Base-by-base conservation (phyloP, 2,113 vertebrate species). In the Eonycteris spelaea region DNA sequence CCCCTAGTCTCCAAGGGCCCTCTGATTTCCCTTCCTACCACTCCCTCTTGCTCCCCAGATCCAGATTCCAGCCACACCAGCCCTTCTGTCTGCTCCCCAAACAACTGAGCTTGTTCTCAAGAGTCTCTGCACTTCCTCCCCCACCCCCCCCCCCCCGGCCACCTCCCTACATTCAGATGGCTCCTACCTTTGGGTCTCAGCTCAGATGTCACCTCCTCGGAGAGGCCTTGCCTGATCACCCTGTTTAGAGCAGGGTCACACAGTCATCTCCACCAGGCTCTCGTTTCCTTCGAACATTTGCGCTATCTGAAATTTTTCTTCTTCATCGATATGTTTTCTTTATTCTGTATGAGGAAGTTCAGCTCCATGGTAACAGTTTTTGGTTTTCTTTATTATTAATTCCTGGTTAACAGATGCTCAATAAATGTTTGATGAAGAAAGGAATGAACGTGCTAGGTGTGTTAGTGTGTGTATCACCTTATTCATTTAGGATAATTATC, bases 71-170 rank as follows among this genome's bases (percentile, higher is more conserved):
- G 85, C 77, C 95, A 97, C 95, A 95, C 55, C 86, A 73, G 70
- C 65, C 86, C 85, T 75, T 96, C 93, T 96, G 94, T 97, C 67
- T 96, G 61, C 48, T 91, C 22, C 40, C 59, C 55, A 57, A 82
- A 95, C 85, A 95, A 68, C 75, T n/a, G 33, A 77, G 82, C 43
- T 89, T 96, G 92, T 96, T 92, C 95, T 90, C 77, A 22, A 24
- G 30, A 89, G 71, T 7, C 51, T 83, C 26, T 33, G 14, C 22
- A 9, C 40, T 75, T 67, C 84, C 48, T 67, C 40, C 65, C 38
- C n/a, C n/a, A n/a, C 53, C 48, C 13, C 3, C 14, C 48, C 48
- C 48, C 45, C 45, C 0, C 45, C 45, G 10, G 53, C 40, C 67
- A 38, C 51, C 15, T 15, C 15, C 14, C 14, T 43, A 38, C 35